phyloP scores from a whole-genome alignment of 2,113 vertebrate species.

The Gallinago paraguaiae region DNA sequence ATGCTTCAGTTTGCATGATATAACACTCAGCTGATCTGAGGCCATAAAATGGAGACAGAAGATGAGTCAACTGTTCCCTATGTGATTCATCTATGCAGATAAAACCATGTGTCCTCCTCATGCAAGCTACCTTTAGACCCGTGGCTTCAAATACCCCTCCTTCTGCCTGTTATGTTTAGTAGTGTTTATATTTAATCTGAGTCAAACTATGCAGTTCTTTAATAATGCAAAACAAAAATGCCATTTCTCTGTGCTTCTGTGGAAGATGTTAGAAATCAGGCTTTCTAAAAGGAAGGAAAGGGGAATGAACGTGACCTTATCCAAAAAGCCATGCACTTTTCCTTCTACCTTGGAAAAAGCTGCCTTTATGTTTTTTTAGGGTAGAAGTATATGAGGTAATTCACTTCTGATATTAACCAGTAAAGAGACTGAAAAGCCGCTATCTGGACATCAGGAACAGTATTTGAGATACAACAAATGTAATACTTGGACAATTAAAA shows the following conservation, averaged over 20 bases:
- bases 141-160: not conserved
- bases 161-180: not conserved
- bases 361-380: constrained; percentile 58
- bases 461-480: constrained; percentile 48
- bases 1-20: not conserved
- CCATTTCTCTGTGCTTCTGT: not conserved
- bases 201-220: not conserved
- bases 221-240: not conserved
- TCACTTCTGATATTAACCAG: constrained; percentile 58
- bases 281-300: not conserved
- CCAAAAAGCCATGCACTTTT: constrained; percentile 6
- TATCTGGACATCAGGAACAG: constrained; percentile 25
- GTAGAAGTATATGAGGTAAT: constrained; percentile 50
- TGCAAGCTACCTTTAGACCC: not conserved
- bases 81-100: not conserved
- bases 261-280: constrained; percentile 51
- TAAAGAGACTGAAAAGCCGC: constrained; percentile 40
- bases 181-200: not conserved
- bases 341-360: constrained; percentile 35
- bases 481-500: constrained; percentile 54
- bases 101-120: rapidly evolving
- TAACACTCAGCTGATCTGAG: not conserved
- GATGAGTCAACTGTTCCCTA: not conserved
- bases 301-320: constrained; percentile 48
- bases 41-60: not conserved